Base-by-base conservation (phyloP, 2,113 vertebrate species). In the Perognathus longimembris region DNA sequence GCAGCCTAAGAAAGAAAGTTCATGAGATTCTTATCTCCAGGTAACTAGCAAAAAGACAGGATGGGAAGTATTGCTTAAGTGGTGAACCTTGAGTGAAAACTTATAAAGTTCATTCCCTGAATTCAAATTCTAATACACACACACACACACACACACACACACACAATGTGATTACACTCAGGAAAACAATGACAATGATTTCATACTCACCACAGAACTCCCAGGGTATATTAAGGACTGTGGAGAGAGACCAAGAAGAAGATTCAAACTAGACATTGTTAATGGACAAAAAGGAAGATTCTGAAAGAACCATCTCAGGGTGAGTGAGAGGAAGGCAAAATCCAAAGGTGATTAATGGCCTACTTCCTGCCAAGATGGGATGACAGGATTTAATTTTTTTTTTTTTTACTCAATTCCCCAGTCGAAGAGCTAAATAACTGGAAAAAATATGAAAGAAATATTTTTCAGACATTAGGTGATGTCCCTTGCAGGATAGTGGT, bases 151-250 rank as follows among this genome's bases (percentile, higher is more conserved):
- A 54, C 50, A 54, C 50, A 54, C 50, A 54, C 50, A 54, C 50
- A 54, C 50, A 54, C 50, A 59, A 36, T 21, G 34, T 14, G 20
- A 5, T 70, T 15, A 85, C 11, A 32, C 74, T 82, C 30, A 36
- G 2, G 11, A 64, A 18, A 34, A 38, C 6, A 70, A 18, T 12
- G 9, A 4, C 17, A 20, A 17, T 22, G 21, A 26, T 3, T 9
- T 77, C 40, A 64, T 67, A 57, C 38, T 80, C 36, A 34, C 22
- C 22, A 4, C 32, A 36, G 1, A 24, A 15, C n/a, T 89, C 28
- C 50, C 21, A 7, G 38, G 34, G 14, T 90, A 78, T 95, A 91
- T 85, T 92, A 85, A 6, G 17, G 89, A 79, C 73, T 45, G 22
- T 73, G 85, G 88, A 40, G 17, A 70, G 3, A 67, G 82, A 81